Base-by-base conservation (phyloP, 2,888 invertebrate species). In the Clunio marinus region DNA sequence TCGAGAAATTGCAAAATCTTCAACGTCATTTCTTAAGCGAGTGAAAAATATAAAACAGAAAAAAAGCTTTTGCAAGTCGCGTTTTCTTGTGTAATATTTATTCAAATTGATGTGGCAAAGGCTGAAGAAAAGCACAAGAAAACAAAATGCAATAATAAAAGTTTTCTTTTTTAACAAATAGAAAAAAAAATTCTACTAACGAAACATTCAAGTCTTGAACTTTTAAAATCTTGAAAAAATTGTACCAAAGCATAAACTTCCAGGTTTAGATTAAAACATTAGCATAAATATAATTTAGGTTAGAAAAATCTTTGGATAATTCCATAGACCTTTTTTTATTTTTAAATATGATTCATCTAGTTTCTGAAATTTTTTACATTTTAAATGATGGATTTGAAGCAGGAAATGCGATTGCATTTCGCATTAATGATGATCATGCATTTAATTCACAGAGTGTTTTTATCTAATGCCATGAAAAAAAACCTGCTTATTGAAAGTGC, bases 31-130 rank as follows among this genome's bases (percentile, higher is more conserved):
- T 22, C 15, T 17, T 13, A 13, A 57, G 27, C 27, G 7, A 10
- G 3, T 20, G 20, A 5, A 51, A 24, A 57, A 57, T 2, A 25
- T 13, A 13, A 25, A 27, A 27, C 3, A 27, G 57, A 57, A 57
- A 57, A 41, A 41, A 20, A 63, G 63, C 63, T 63, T 63, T 63
- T 63, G 63, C 63, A 63, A 63, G 22, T 60, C 37, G 35, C 37
- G 22, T 60, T 60, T 60, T 45, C 63, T 63, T 63, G 63, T 41
- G 41, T 25, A 63, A 63, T 27, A 28, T 63, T 45, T 63, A 57
- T 57, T 20, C 27, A 57, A 57, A 57, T 57, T 22, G 51, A 22
- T 51, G n/a, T 51, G 51, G 51, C 51, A n/a, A 51, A 51, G 15
- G 22, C n/a, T n/a, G 22, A 51, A 7, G 51, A 51, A 51, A 51